Conservation (phyloP, 2,888 invertebrate genomes). For the Chrysolina haemoptera region DNA sequence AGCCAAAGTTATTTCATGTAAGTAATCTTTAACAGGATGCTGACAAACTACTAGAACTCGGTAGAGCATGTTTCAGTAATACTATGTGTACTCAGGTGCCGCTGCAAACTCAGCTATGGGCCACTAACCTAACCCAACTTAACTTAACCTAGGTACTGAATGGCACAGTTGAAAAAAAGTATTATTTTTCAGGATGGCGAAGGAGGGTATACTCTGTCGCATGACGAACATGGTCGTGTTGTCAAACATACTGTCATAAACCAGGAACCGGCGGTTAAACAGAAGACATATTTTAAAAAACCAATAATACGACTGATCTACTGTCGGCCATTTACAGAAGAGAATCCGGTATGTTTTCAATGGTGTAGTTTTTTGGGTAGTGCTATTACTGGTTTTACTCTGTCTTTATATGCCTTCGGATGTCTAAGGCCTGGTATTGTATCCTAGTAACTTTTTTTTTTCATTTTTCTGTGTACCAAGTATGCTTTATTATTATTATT, state of each 20-base stretch:
- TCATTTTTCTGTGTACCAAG: too few relatives aligned
- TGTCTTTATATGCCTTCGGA: too few relatives aligned
- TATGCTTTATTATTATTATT: too few relatives aligned
- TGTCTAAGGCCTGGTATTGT: too few relatives aligned
- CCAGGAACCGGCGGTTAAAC: conserved; percentile 67
- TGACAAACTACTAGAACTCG: too few relatives aligned
- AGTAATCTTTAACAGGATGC: conserved; percentile 45
- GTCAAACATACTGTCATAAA: conserved; percentile 69
- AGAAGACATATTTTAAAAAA: conserved; percentile 65
- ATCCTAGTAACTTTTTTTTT: too few relatives aligned
- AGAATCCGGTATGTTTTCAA: conserved; percentile 71
- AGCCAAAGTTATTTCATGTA: conserved; percentile 74
- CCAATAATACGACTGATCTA: conserved; percentile 74
- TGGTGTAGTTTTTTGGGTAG: neutral
- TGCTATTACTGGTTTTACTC: neutral
- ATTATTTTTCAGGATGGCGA: conserved; percentile 72
- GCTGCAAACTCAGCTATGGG: too few relatives aligned
- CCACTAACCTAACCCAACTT: too few relatives aligned
- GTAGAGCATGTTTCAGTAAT: too few relatives aligned
- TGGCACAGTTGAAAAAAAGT: too few relatives aligned
- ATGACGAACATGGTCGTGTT: conserved; percentile 75
- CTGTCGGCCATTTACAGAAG: conserved; percentile 74
- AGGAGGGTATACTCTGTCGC: conserved; percentile 78
- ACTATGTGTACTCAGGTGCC: too few relatives aligned
- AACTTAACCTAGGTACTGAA: too few relatives aligned